Evolutionary conservation across 2,888 invertebrate genomes (phyloP).

Genomic region (Thelaira solivaga): DNA sequence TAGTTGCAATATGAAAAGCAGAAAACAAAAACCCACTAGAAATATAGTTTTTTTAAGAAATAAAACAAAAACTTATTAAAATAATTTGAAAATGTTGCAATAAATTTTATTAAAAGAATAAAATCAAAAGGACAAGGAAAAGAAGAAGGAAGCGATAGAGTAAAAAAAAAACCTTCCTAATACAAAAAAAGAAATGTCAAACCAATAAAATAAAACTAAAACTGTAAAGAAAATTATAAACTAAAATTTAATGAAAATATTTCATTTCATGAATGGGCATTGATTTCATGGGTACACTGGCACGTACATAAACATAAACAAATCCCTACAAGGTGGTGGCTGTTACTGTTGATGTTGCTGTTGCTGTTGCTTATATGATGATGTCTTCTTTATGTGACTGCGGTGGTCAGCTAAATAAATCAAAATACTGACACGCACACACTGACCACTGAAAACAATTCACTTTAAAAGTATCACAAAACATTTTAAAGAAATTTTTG

Average conservation of each 20-base stretch:
- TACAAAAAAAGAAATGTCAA: neutral
- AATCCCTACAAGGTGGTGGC: slow-evolving; percentile 20
- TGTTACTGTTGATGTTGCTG: slow-evolving; percentile 4
- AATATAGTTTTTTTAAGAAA: neutral
- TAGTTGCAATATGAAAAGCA: slow-evolving; percentile 43
- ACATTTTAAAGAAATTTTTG: slow-evolving; percentile 23
- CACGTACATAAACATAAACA: slow-evolving; percentile 69
- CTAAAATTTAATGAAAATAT: slow-evolving; percentile 18
- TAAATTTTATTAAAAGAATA: slow-evolving; percentile 53
- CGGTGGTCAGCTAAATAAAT: slow-evolving; percentile 30
- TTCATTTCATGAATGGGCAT: slow-evolving; percentile 69
- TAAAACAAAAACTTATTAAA: slow-evolving; percentile 25
- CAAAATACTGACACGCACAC: neutral
- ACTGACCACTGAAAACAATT: slow-evolving; percentile 6
- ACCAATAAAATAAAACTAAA: neutral
- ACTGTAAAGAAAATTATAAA: neutral
- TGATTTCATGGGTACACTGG: slow-evolving; percentile 73
- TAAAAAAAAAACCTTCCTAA: neutral
- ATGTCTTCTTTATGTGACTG: slow-evolving; percentile 49
- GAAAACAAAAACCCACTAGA: slow-evolving; percentile 40
- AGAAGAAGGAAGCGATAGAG: neutral
- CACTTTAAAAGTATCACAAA: slow-evolving; percentile 43
- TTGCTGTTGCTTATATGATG: too few species aligned
- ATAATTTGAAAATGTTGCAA: slow-evolving; percentile 53
- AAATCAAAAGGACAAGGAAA: slow-evolving; percentile 14